Percentiles rank a stretch among this genome's conserved stretches.
Conservation (phyloP, 2,797 vertebrate genomes). For the Arvicola amphibius region DNA sequence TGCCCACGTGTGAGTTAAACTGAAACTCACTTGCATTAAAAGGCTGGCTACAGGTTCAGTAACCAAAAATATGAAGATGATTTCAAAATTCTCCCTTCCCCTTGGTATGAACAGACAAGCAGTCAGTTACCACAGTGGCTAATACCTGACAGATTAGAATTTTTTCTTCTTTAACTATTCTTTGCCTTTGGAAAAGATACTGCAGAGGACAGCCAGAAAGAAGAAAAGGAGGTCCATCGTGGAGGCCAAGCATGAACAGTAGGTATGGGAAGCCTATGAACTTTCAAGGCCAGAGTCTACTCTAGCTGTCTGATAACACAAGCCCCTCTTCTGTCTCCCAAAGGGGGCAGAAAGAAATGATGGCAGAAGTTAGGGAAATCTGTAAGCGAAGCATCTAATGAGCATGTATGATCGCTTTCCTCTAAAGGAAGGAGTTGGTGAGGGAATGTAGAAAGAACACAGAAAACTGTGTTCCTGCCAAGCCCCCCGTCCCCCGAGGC, state of each 20-base stretch:
- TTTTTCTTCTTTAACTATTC: not conserved
- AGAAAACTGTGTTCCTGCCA: not conserved
- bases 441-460: slow-evolving; percentile 63
- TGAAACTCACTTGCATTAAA: not conserved
- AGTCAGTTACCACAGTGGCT: not conserved
- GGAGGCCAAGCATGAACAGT: not conserved
- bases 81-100: not conserved
- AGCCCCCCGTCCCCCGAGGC: not conserved
- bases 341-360: not conserved
- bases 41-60: not conserved
- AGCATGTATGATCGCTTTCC: slow-evolving; percentile 28
- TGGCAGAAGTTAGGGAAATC: not conserved
- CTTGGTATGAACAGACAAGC: not conserved
- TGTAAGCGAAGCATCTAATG: not conserved
- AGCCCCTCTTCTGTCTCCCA: not conserved
- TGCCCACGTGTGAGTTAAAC: not conserved
- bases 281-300: not conserved
- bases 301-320: not conserved
- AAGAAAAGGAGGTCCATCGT: not conserved
- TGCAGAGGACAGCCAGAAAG: not conserved
- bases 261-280: not conserved
- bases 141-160: not conserved
- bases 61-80: slow-evolving; percentile 15
- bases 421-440: slow-evolving; percentile 52
- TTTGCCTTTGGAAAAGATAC: not conserved